Conservation (phyloP, 2,797 vertebrate species). For the Tapirus indicus region DNA sequence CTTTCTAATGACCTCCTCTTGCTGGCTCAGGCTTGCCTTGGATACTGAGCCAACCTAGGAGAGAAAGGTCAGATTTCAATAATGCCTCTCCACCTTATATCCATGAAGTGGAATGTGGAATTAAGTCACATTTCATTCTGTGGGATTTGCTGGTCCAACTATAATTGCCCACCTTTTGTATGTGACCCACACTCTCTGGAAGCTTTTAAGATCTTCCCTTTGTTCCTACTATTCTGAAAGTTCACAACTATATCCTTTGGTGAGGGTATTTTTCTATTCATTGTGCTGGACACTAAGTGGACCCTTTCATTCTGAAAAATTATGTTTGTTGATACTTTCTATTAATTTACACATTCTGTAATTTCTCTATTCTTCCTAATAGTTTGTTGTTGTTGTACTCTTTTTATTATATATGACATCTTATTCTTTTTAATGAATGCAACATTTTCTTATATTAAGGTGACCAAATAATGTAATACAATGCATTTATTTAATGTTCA, state of each 20-base stretch:
- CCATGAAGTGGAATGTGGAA: neutral
- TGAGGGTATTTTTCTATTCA: neutral
- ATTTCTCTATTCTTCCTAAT: conserved; percentile 11
- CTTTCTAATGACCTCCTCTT: neutral
- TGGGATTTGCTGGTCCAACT: neutral
- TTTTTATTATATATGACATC: neutral
- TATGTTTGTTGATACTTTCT: neutral
- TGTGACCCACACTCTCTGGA: neutral
- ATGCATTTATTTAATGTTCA: neutral
- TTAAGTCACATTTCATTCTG: neutral
- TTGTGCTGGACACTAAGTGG: neutral
- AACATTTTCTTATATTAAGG: neutral
- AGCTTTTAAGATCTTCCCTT: neutral
- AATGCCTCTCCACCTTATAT: neutral
- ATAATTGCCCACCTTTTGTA: neutral
- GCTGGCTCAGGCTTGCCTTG: neutral
- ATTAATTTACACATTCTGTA: conserved; percentile 28
- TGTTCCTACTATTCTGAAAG: neutral
- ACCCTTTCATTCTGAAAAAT: conserved; percentile 11
- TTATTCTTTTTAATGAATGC: neutral
- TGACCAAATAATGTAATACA: neutral
- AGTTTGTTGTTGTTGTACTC: neutral
- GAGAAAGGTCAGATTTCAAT: neutral
- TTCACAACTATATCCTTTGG: neutral
- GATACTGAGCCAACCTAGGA: neutral